A percentile compares a stretch with the other conserved stretches of the same genome.
These are phyloP conservation scores for Bibio marci DNA, from an alignment of 2,888 invertebrate genomes.

Conservation along the genomic window DNA sequence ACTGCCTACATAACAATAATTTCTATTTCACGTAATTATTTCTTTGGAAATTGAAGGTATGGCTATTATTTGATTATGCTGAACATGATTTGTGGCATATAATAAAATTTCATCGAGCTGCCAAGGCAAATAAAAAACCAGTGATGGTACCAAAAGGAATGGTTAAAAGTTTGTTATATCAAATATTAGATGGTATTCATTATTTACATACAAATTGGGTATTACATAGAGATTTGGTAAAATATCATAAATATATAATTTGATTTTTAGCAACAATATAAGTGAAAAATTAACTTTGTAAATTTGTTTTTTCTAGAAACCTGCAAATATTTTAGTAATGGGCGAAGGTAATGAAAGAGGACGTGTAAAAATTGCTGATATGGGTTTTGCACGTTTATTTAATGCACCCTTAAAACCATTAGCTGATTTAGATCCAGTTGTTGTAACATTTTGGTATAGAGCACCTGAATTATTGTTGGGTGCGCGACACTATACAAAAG, in stretches of 20 bases:
- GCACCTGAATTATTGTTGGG: conserved; percentile 90
- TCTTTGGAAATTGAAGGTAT: too few species aligned
- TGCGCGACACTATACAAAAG: conserved; percentile 94
- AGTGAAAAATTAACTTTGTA: conserved; percentile 3
- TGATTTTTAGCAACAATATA: conserved; percentile 2
- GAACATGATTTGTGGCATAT: conserved; percentile 99
- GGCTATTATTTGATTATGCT: conserved; percentile 94
- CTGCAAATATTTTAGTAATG: conserved; percentile 98
- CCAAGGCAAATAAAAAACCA: conserved; percentile 92
- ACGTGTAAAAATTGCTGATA: conserved; percentile 94
- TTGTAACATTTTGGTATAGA: conserved; percentile 99
- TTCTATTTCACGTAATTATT: background rate
- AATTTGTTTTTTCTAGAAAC: conserved; percentile 67
- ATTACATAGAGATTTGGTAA: conserved; percentile 85
- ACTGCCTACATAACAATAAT: background rate
- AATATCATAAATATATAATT: conserved; percentile 12
- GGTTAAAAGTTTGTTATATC: conserved; percentile 95
- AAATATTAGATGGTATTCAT: conserved; percentile 96
- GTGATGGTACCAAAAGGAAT: conserved; percentile 92
- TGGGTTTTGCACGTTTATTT: conserved; percentile 97
- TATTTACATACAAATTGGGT: conserved; percentile 99
- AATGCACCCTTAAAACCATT: conserved; percentile 95
- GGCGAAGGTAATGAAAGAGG: conserved; percentile 96
- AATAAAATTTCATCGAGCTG: conserved; percentile 95
- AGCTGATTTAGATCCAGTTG: conserved; percentile 97